Base-by-base conservation (phyloP, 2,797 vertebrate species). In the Furcifer pardalis region DNA sequence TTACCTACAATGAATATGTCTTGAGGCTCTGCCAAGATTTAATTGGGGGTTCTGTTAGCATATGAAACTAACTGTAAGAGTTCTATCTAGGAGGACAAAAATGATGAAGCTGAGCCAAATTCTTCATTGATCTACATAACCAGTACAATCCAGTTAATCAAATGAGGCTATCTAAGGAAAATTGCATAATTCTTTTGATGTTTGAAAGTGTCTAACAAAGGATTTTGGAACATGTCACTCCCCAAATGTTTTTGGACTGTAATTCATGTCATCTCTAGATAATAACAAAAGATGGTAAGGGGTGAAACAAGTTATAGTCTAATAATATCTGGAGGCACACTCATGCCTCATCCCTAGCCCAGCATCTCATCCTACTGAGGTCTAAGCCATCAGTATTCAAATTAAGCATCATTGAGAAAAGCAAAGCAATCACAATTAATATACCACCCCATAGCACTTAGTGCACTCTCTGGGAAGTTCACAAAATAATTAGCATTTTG, bases 1-100 rank as follows among this genome's bases (percentile, higher is more conserved):
- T 91, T 91, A 84, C 71, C 84, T 92, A 79, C 73, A 91, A 91
- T 0, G 0, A 89, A 92, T 89, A 81, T 60, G 49, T 9, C 68
- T 80, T 88, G 76, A 81, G 60, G 73, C 75, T 90, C 71, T 85
- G 73, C 35, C 84, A 92, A 40, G 42, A 89, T 76, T 79, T 88
- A 17, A 90, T 82, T 30, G 56, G 84, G 42, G 46, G 73, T 82
- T 79, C 88, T 79, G 75, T 79, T 89, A 90, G 5, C 23, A 65
- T 82, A 86, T 87, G 23, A 15, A 90, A 46, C 82, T 21, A 84
- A 23, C 66, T 9, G 75, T 7, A 8, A 32, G 85, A 86, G 44
- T 72, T 85, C 66, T 0, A 86, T 85, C 66, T 0, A 86, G 40
- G 4, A 65, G 77, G 13, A 65, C 3, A 90, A 83, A 69, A 85